Percentiles rank a stretch among this genome's conserved stretches.
phyloP scores from a whole-genome alignment of 2,797 vertebrate genomes.

The Xyrichtys novacula region DNA sequence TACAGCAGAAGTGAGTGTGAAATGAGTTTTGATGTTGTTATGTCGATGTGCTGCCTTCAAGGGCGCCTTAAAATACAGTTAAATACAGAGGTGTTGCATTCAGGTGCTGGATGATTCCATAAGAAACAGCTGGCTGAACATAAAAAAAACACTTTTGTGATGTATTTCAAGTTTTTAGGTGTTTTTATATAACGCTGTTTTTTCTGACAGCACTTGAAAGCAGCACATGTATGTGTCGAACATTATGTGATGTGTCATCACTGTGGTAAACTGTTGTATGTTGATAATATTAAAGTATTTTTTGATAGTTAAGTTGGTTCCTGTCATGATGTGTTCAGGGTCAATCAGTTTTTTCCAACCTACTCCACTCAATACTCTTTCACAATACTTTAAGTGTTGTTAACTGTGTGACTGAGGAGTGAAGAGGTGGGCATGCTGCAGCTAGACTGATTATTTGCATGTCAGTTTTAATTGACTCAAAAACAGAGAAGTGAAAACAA shows the following conservation, averaged over 20 bases:
- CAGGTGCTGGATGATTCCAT: not conserved
- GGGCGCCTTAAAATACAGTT: not conserved
- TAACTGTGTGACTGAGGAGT: too few species aligned
- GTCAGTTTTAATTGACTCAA: not conserved
- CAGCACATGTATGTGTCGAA: conserved; percentile 1
- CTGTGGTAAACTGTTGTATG: conserved; percentile 13
- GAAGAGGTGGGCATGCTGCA: not conserved
- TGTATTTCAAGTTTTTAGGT: not conserved
- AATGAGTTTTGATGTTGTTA: not conserved
- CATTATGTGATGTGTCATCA: not conserved
- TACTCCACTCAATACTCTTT: not conserved
- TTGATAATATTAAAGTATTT: conserved; percentile 16
- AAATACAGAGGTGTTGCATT: not conserved
- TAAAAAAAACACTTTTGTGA: not conserved
- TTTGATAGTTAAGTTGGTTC: not conserved
- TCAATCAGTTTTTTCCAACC: not conserved
- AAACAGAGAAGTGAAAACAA: too few species aligned
- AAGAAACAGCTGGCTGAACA: not conserved
- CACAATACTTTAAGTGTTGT: too few species aligned
- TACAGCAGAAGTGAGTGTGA: not conserved
- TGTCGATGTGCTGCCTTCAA: not conserved
- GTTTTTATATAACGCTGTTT: conserved; percentile 18
- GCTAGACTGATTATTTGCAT: not conserved
- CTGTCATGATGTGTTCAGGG: not conserved
- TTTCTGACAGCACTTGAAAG: conserved; percentile 32